A percentile compares a stretch with the other conserved stretches of the same genome.
These are phyloP conservation scores for Helicoverpa zea DNA, from an alignment of 1,140 invertebrate species.

Conservation along the genomic window DNA sequence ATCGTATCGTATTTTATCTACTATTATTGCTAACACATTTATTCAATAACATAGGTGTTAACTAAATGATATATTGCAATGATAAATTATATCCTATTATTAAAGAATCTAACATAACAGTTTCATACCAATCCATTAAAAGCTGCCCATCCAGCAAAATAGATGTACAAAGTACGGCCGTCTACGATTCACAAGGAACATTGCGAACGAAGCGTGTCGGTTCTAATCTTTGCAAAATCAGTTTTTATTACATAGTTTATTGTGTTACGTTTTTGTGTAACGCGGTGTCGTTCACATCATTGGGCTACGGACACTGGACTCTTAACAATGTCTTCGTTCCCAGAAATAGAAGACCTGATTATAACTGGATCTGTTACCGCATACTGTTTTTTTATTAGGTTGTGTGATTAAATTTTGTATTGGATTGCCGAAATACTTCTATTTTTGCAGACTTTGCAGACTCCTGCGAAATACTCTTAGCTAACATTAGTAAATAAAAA, in stretches of 20 bases:
- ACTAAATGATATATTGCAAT: not conserved
- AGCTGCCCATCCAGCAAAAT: not conserved
- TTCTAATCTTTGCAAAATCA: constrained; percentile 76
- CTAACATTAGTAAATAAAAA: too few relatives aligned
- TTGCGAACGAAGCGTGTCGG: constrained; percentile 62
- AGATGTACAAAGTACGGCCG: not conserved
- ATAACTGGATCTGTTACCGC: constrained; percentile 16
- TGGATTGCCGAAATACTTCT: too few relatives aligned
- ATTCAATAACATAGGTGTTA: not conserved
- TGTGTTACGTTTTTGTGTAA: constrained; percentile 71
- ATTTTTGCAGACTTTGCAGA: too few relatives aligned
- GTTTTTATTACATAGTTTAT: constrained; percentile 67
- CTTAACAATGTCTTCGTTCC: constrained; percentile 34
- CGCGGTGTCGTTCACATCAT: constrained; percentile 77
- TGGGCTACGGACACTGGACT: constrained; percentile 48
- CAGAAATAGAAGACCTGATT: constrained; percentile 14
- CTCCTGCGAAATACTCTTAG: too few relatives aligned
- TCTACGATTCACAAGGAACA: constrained; percentile 1
- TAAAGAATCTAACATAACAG: not conserved
- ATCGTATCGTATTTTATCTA: too few relatives aligned
- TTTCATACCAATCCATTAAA: not conserved
- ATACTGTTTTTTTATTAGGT: not conserved
- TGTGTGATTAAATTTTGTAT: not conserved
- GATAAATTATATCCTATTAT: not conserved
- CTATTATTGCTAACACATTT: too few relatives aligned